Base-by-base conservation (phyloP, 2,797 vertebrate genomes). In the Enteromius afrohamiltoni region DNA sequence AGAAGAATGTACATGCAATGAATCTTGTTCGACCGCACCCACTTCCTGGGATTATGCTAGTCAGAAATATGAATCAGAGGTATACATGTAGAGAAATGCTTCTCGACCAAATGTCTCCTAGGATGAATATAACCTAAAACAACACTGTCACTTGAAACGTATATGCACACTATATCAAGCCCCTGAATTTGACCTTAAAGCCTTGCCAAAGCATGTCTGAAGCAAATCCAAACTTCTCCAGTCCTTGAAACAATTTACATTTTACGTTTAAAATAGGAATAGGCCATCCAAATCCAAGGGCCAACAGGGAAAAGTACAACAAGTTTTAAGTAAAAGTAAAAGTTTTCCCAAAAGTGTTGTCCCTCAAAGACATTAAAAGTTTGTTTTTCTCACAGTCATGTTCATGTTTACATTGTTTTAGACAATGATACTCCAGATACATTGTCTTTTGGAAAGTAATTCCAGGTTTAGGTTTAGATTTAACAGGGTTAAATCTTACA, bases 1-100 rank as follows among this genome's bases (percentile, higher is more conserved):
- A 84, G 83, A 80, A 77, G 80, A 73, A 75, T 77, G 76, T 78
- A 78, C 58, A 84, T 67, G 74, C 78, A 74, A 68, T 76, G 82
- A 84, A 84, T 79, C 71, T 69, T 82, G 68, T 42, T 83, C 49
- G 40, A 83, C 82, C 82, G 34, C 79, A 83, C 77, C 83, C 78
- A 49, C 69, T 49, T 67, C 58, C 75, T 55, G 68, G 75, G 73
- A 83, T 70, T 80, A 73, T 34, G 65, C 78, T 53, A 76, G 80
- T 82, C 75, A 71, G 23, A 79, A 76, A 76, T 45, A 86, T 42
- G 21, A 76, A 69, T 85, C 64, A 83, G 58, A 58, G 70, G 62
- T 58, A 69, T n/a, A 83, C n/a, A 58, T 65, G 49, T n/a, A 53
- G 58, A 53, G 21, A 76, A 77, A 77, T 51, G 31, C 45, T 51